Evolutionary conservation across 2,888 invertebrate species (phyloP).

Genomic region (Scrobipalpa costella): DNA sequence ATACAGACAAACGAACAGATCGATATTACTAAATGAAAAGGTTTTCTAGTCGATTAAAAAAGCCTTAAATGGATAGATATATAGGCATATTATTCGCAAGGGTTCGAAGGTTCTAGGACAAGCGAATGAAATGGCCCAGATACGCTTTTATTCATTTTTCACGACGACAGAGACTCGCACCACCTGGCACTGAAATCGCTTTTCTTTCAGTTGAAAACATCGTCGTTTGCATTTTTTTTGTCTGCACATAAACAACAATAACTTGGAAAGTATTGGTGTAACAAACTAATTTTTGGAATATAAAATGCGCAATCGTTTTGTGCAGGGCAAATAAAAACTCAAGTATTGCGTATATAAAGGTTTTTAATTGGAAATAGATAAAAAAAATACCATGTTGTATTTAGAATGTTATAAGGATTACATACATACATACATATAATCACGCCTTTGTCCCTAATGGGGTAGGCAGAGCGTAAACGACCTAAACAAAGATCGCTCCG

Average conservation of each 20-base stretch:
- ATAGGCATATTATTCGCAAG: slow-evolving; percentile 44
- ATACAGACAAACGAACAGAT: too few relatives aligned
- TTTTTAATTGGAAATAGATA: too few relatives aligned
- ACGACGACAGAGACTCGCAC: slow-evolving; percentile 73
- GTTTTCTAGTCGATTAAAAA: not conserved
- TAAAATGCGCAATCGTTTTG: not conserved
- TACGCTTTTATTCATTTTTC: slow-evolving; percentile 78
- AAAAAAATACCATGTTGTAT: too few relatives aligned
- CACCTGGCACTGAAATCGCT: slow-evolving; percentile 69
- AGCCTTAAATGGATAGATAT: slow-evolving; percentile 40
- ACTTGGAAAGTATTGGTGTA: not conserved
- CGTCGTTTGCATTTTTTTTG: slow-evolving; percentile 26
- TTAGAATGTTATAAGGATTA: too few relatives aligned
- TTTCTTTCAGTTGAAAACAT: slow-evolving; percentile 62
- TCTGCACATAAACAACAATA: slow-evolving; percentile 7
- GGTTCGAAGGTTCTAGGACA: slow-evolving; percentile 50
- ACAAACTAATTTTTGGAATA: not conserved
- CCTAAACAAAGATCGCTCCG: too few relatives aligned
- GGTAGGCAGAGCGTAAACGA: too few relatives aligned
- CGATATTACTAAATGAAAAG: not conserved
- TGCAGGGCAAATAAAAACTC: too few relatives aligned
- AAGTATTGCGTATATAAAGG: too few relatives aligned
- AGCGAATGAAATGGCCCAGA: slow-evolving; percentile 63
- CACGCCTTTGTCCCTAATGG: too few relatives aligned
- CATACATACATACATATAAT: too few relatives aligned